phyloP scores from a whole-genome alignment of 2,888 invertebrate species.

The Oasisia sp. region DNA sequence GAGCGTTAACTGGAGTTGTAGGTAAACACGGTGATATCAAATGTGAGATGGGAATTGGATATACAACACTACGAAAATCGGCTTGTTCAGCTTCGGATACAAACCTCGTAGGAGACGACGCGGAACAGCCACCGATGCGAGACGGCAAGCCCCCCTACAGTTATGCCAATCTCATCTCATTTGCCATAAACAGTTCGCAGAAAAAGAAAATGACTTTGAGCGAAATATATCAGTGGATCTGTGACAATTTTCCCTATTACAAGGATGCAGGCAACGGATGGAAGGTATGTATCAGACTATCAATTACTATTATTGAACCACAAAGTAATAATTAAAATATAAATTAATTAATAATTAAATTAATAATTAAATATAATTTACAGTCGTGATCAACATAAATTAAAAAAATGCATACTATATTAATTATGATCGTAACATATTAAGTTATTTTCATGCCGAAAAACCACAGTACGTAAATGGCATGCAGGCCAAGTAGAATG shows the following conservation, averaged over 20 bases:
- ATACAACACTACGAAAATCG: conserved; percentile 53
- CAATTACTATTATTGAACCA: not conserved
- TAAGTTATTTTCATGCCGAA: too few species aligned
- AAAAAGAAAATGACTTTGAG: conserved; percentile 79
- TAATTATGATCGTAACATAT: too few species aligned
- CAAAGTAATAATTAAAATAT: too few species aligned
- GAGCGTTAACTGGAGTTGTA: conserved; percentile 48
- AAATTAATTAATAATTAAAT: too few species aligned
- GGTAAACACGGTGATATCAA: conserved; percentile 19
- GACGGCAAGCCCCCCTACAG: conserved; percentile 70
- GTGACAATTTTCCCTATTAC: conserved; percentile 78
- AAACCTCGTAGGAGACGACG: conserved; percentile 53
- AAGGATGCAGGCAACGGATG: conserved; percentile 76
- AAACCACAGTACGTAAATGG: too few species aligned
- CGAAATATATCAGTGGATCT: conserved; percentile 80
- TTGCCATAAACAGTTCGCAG: conserved; percentile 75
- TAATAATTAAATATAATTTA: too few species aligned
- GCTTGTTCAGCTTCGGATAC: conserved; percentile 60
- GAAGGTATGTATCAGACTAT: conserved; percentile 70
- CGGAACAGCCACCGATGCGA: conserved; percentile 41
- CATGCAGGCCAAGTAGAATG: too few species aligned
- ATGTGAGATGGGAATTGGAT: conserved; percentile 44
- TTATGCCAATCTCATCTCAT: conserved; percentile 77
- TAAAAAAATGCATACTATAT: too few species aligned
- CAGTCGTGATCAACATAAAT: too few species aligned